These are phyloP conservation scores for Crotalus viridis DNA, from an alignment of 2,113 vertebrate genomes.

Conservation along the genomic window DNA sequence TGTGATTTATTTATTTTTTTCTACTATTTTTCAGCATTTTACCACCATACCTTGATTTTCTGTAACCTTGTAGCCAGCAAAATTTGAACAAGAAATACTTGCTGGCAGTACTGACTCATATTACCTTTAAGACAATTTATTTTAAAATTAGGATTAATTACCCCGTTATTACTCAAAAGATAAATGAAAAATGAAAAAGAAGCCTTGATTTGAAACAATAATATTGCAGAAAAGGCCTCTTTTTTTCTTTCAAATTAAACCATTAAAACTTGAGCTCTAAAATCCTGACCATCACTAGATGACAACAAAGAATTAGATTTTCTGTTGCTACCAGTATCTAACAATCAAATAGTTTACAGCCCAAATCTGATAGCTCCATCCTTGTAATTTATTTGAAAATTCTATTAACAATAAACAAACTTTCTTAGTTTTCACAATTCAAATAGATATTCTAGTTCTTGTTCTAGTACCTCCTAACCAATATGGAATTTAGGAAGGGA, in stretches of 20 bases:
- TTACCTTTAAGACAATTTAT: background rate
- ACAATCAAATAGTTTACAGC: background rate
- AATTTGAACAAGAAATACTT: background rate
- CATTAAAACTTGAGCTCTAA: background rate
- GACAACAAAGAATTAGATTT: background rate
- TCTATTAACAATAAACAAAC: background rate
- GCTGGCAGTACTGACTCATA: background rate
- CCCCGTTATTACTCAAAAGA: background rate
- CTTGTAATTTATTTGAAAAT: background rate
- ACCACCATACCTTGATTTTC: background rate
- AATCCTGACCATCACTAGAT: background rate
- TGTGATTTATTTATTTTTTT: background rate
- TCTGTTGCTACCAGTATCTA: background rate
- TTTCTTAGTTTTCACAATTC: background rate
- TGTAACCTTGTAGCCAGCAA: background rate
- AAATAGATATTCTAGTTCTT: background rate
- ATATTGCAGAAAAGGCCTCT: background rate
- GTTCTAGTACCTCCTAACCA: background rate
- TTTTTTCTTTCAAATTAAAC: background rate
- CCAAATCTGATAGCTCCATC: background rate
- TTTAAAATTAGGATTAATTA: background rate
- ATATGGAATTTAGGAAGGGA: background rate
- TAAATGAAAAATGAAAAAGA: background rate
- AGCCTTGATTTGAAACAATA: background rate
- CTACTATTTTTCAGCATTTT: background rate